Conservation (phyloP, 2,113 vertebrate species). For the Ailurus styani region DNA sequence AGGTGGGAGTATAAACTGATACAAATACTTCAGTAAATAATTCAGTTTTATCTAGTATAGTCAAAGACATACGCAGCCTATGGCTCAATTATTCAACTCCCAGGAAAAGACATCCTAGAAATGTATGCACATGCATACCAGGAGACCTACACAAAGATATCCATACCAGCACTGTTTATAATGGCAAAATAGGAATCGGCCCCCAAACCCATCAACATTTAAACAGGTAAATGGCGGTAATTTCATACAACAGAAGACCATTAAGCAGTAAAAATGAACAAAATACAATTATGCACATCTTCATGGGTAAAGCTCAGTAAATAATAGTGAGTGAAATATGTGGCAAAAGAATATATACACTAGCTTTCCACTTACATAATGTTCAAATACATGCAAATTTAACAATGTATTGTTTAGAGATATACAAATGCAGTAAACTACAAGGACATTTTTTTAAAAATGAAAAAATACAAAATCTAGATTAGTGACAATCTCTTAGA, state of each 20-base stretch:
- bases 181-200: not conserved
- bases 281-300: not conserved
- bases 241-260: not conserved
- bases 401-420: not conserved
- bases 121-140: not conserved
- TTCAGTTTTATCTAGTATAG: not conserved
- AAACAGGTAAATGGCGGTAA: not conserved
- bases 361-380: not conserved
- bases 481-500: not conserved
- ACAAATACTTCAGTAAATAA: not conserved
- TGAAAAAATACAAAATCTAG: not conserved
- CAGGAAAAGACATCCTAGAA: not conserved
- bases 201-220: not conserved
- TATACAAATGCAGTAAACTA: not conserved
- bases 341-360: not conserved
- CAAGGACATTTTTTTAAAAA: not conserved
- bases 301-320: not conserved
- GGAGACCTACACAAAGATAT: not conserved
- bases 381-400: not conserved
- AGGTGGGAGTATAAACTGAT: not conserved
- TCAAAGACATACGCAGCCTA: not conserved
- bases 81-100: not conserved
- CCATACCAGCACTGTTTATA: not conserved
- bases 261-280: not conserved
- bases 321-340: not conserved